Conservation (phyloP, 2,113 vertebrate species). For the Aspidoscelis tigris region DNA sequence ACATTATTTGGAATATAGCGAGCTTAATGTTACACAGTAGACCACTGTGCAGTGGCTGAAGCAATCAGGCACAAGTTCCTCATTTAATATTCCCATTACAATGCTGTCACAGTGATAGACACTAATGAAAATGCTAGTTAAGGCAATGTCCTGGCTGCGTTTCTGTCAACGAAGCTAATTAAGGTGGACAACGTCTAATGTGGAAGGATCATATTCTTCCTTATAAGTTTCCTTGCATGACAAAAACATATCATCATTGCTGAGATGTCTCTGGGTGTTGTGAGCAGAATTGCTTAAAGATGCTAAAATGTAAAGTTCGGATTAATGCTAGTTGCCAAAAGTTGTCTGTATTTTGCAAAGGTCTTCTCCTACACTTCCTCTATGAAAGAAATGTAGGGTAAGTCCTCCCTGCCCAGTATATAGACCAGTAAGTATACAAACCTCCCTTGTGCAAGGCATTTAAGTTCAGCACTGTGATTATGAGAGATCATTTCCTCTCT, state of each 20-base stretch:
- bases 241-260: neutral
- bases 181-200: conserved; percentile 5
- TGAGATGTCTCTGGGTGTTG: neutral
- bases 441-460: no score
- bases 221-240: neutral
- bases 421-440: no score
- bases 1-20: neutral
- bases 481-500: no score
- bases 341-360: no score
- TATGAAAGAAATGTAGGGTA: no score
- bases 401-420: no score
- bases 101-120: conserved; percentile 51
- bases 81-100: conserved; percentile 45
- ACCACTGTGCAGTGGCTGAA: neutral
- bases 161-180: conserved; percentile 35
- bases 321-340: neutral
- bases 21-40: conserved; percentile 23
- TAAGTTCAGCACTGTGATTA: no score
- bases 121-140: conserved; percentile 45
- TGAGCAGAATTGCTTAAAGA: neutral
- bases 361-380: no score
- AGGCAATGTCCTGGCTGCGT: conserved; percentile 8
- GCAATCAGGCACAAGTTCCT: conserved; percentile 28
- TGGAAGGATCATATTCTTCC: conserved; percentile 7
- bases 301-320: neutral